These are phyloP conservation scores for Oryzias javanicus DNA, from an alignment of 2,113 vertebrate genomes.

Conservation along the genomic window DNA sequence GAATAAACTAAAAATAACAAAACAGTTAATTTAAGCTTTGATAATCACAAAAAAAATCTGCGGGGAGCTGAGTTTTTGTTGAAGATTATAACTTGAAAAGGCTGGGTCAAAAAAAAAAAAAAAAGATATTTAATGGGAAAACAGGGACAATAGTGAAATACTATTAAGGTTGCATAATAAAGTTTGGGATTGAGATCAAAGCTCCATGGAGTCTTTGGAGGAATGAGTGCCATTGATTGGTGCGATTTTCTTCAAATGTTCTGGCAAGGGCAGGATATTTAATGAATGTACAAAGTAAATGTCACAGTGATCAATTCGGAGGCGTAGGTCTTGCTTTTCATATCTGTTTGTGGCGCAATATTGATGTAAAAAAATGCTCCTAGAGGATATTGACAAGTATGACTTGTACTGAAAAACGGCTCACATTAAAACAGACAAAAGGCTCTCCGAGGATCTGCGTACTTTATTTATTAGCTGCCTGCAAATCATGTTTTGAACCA, in stretches of 20 bases:
- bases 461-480: neutral
- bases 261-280: constrained; percentile 83
- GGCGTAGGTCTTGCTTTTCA: constrained; percentile 82
- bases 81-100: constrained; percentile 57
- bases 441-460: neutral
- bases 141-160: constrained; percentile 26
- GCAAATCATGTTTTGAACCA: neutral
- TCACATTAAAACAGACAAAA: constrained; percentile 50
- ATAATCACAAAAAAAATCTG: constrained; percentile 63
- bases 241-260: constrained; percentile 80
- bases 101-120: constrained; percentile 50
- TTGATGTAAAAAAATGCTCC: constrained; percentile 78
- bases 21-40: constrained; percentile 69
- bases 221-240: constrained; percentile 61
- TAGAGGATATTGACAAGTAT: constrained; percentile 81
- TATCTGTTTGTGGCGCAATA: constrained; percentile 78
- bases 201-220: neutral
- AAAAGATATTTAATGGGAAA: constrained; percentile 33
- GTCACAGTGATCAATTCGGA: constrained; percentile 89
- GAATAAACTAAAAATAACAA: constrained; percentile 63
- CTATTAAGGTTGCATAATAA: constrained; percentile 40
- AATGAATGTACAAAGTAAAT: constrained; percentile 88
- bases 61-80: constrained; percentile 61
- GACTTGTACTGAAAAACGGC: constrained; percentile 49
- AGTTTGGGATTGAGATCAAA: constrained; percentile 45